A percentile compares a stretch with the other conserved stretches of the same genome.
phyloP scores from a whole-genome alignment of 2,113 vertebrate species.

The Malurus alboscapulatus region DNA sequence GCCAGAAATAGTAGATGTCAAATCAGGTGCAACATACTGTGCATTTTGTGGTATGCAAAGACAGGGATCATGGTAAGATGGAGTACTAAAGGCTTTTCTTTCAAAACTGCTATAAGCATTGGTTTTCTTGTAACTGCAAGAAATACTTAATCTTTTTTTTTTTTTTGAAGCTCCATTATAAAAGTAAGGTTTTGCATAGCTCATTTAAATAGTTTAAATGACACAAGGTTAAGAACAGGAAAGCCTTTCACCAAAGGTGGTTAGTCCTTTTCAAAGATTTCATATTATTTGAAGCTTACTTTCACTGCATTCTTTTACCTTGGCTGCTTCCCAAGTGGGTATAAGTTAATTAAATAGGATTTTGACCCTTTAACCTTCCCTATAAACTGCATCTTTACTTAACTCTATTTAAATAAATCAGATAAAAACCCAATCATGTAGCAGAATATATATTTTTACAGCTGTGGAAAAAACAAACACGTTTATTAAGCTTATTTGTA shows the following conservation, averaged over 20 bases:
- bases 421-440: conserved; percentile 57
- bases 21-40: background rate
- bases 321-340: conserved; percentile 51
- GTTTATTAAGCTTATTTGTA: conserved; percentile 71
- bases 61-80: background rate
- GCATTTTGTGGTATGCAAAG: background rate
- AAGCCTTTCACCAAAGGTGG: conserved; percentile 56
- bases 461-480: conserved; percentile 52
- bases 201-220: conserved; percentile 59
- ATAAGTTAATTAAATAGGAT: conserved; percentile 70
- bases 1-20: background rate
- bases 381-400: conserved; percentile 61
- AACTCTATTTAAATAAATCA: conserved; percentile 76
- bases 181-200: conserved; percentile 40
- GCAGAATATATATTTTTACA: conserved; percentile 59
- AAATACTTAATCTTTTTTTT: conserved; percentile 16
- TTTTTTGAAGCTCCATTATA: conserved; percentile 22
- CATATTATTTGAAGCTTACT: conserved; percentile 63
- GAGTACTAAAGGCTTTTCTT: conserved; percentile 14
- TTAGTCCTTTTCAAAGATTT: conserved; percentile 64
- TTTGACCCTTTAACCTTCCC: conserved; percentile 61
- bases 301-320: conserved; percentile 64
- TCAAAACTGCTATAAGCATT: background rate
- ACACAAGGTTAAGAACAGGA: conserved; percentile 63
- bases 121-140: conserved; percentile 34